Percentiles rank a stretch among this genome's conserved stretches.
Evolutionary conservation across 2,888 invertebrate species (phyloP).

Genomic region (Drosophila infuscata): DNA sequence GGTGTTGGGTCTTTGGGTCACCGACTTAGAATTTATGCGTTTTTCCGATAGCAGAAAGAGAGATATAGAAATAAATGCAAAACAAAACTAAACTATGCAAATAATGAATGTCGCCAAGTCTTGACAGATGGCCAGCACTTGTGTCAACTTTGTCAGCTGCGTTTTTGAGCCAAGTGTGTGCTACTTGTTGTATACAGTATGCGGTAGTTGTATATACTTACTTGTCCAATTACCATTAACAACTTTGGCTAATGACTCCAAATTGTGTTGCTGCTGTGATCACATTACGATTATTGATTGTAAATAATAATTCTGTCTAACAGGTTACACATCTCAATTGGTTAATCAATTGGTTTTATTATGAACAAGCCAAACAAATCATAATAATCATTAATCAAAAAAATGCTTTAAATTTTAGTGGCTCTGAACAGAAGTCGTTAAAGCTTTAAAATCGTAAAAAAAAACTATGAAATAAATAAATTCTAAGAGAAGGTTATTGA

Average conservation of each 20-base stretch:
- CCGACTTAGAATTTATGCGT: slow-evolving; percentile 42
- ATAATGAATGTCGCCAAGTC: slow-evolving; percentile 15
- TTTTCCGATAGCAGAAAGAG: slow-evolving; percentile 7
- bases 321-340: slow-evolving; percentile 19
- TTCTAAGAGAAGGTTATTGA: background rate
- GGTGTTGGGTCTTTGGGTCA: slow-evolving; percentile 39
- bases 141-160: slow-evolving; percentile 29
- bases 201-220: background rate
- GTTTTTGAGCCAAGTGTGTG: slow-evolving; percentile 15
- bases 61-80: background rate
- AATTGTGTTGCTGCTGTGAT: slow-evolving; percentile 27
- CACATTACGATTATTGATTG: slow-evolving; percentile 26
- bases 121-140: background rate
- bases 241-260: slow-evolving; percentile 15
- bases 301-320: slow-evolving; percentile 29
- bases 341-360: slow-evolving; percentile 14
- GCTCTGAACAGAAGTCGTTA: background rate
- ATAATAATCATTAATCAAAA: background rate
- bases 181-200: background rate
- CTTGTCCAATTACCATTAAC: slow-evolving; percentile 4
- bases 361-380: slow-evolving; percentile 2
- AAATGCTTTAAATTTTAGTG: background rate
- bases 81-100: slow-evolving; percentile 39
- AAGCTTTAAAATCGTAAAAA: background rate
- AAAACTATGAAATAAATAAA: background rate